phyloP scores from a whole-genome alignment of 2,113 vertebrate species.

The Lophotis ruficrista region DNA sequence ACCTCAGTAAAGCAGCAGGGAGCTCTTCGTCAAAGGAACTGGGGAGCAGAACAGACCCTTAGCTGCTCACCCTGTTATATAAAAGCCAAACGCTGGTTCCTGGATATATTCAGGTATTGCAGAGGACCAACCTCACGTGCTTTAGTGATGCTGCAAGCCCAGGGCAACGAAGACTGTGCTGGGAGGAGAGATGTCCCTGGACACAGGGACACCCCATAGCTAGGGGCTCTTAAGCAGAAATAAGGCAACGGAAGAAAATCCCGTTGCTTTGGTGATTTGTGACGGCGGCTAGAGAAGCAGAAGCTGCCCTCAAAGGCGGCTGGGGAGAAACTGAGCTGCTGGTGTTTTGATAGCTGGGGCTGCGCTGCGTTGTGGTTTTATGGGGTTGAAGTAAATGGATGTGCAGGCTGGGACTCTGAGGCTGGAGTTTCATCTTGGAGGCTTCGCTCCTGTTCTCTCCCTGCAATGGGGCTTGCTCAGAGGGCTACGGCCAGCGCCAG shows the following conservation, averaged over 20 bases:
- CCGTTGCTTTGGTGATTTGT: background rate
- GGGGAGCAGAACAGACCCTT: background rate
- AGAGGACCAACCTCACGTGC: background rate
- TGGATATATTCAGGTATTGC: background rate
- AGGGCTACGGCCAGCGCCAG: background rate
- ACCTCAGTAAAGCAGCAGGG: background rate
- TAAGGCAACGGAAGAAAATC: background rate
- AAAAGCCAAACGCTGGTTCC: fast-evolving
- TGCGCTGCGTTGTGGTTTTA: background rate
- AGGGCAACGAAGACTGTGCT: background rate
- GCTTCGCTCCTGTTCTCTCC: background rate
- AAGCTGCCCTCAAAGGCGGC: background rate
- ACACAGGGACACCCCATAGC: background rate
- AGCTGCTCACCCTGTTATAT: fast-evolving
- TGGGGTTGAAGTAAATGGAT: background rate
- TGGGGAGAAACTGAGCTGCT: background rate
- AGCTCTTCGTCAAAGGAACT: background rate
- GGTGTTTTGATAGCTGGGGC: background rate
- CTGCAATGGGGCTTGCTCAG: background rate
- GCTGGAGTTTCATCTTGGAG: background rate
- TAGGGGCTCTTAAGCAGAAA: background rate
- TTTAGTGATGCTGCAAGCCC: background rate
- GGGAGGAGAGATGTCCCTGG: background rate
- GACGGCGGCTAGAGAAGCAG: background rate
- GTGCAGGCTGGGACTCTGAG: background rate